A percentile compares a stretch with the other conserved stretches of the same genome.
Evolutionary conservation across 1,140 invertebrate species (phyloP).

Genomic region (Drosophila saltans): DNA sequence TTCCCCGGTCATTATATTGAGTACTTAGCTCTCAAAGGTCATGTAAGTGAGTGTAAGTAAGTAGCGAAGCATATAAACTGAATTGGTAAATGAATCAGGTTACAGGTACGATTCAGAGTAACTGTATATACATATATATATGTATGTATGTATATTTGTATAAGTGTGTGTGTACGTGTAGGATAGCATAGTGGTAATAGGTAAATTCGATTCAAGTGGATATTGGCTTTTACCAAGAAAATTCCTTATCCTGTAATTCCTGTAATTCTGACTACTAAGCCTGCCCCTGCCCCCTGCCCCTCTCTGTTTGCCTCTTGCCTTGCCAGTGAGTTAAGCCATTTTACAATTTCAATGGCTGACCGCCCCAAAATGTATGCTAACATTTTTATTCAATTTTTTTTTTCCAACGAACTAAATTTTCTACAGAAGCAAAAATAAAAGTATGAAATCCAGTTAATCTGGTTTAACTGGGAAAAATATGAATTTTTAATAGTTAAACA

Average conservation of each 20-base stretch:
- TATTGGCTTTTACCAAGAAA: slow-evolving; percentile 1
- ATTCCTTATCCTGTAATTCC: neutral
- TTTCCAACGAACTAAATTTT: too few species aligned
- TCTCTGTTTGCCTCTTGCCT: too few species aligned
- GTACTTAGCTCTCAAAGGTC: slow-evolving; percentile 12
- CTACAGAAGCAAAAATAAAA: too few species aligned
- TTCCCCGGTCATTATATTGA: slow-evolving; percentile 9
- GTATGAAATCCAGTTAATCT: too few species aligned
- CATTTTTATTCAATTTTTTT: too few species aligned
- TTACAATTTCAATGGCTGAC: neutral
- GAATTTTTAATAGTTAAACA: too few species aligned
- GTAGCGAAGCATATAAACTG: slow-evolving; percentile 8
- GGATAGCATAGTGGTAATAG: neutral
- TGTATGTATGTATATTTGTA: neutral
- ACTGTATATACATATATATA: neutral
- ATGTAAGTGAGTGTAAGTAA: slow-evolving; percentile 14
- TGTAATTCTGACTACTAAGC: neutral
- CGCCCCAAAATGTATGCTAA: too few species aligned
- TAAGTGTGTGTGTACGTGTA: too few species aligned
- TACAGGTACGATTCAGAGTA: neutral
- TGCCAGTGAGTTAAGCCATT: neutral
- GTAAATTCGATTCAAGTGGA: neutral
- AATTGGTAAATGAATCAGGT: slow-evolving; percentile 12
- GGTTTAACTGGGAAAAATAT: too few species aligned
- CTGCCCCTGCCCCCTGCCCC: too few species aligned